A percentile compares a stretch with the other conserved stretches of the same genome.
phyloP scores from a whole-genome alignment of 2,113 vertebrate species.

The Cygnus atratus region DNA sequence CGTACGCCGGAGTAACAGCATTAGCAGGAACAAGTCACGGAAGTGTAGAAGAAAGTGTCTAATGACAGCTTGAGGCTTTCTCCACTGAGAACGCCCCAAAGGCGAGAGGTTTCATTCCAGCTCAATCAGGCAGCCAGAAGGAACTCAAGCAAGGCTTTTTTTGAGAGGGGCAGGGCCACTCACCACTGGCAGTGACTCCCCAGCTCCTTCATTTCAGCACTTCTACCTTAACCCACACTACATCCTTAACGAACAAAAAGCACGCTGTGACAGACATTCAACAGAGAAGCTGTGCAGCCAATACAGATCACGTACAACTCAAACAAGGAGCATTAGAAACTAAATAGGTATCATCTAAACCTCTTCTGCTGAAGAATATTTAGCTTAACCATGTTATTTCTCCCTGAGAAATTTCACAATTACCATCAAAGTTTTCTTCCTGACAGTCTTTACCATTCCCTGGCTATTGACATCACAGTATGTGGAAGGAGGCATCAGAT shows the following conservation, averaged over 20 bases:
- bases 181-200: not conserved
- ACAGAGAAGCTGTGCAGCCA: not conserved
- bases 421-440: not conserved
- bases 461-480: not conserved
- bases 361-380: not conserved
- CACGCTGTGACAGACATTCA: not conserved
- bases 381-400: not conserved
- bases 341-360: not conserved
- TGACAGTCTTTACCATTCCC: not conserved
- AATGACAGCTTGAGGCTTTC: not conserved
- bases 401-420: not conserved
- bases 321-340: not conserved
- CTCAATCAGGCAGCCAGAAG: not conserved
- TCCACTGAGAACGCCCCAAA: not conserved
- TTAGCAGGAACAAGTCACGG: not conserved
- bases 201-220: not conserved
- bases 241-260: not conserved
- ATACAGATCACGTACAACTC: not conserved
- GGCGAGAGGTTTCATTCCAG: not conserved
- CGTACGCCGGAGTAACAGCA: rapidly evolving
- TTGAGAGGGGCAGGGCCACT: not conserved
- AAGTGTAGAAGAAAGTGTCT: not conserved
- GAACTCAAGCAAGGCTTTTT: not conserved
- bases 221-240: rapidly evolving
- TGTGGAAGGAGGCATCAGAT: not conserved